Evolutionary conservation across 2,797 vertebrate genomes (phyloP), one percentile per base, ranked within the genome.

Genomic region (Heteromormyrus szaboi): DNA sequence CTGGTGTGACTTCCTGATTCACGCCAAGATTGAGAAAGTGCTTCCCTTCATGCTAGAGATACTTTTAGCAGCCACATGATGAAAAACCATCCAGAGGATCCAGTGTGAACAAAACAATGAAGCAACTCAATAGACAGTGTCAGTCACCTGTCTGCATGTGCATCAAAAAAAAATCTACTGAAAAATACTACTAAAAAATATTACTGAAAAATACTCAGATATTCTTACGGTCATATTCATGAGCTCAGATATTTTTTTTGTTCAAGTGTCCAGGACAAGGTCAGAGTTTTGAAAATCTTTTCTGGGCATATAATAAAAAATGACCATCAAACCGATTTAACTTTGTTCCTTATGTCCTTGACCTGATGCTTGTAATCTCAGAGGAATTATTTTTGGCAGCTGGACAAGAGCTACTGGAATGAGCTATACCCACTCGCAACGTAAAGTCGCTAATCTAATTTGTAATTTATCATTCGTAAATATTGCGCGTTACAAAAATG

Each of bases 261-360:
- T 85, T 85, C 22, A 51, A 51, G n/a, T 51, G 44, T 85, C 22
- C 19, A 85, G 48, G 44, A 85, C 81, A 51, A 85, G 81, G 81
- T 85, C 46, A 85, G 81, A 50, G 22, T 85, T 85, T 29, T 85
- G 46, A 85, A 79, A 79, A n/a, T 79, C 72, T 79, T n/a, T 79
- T 79, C 19, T 41, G 37, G 72, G 17, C 72, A 44, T 79, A 79
- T 79, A 79, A 79, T 79, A 79, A 79, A 79, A 72, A 79, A 79
- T 44, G 41, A 37, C 17, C 33, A 41, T 41, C 68, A 76, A 19
- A 37, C 37, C 68, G 17, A 76, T 37, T 72, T 76, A 33, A 76
- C 12, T 41, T 37, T 19, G 33, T 41, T 76, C 14, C 33, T 41
- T 41, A 37, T 19, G 72, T 37, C 72, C 72, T 76, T 76, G 33